Conservation (phyloP, 2,888 invertebrate genomes). For the Epinotia nisella region DNA sequence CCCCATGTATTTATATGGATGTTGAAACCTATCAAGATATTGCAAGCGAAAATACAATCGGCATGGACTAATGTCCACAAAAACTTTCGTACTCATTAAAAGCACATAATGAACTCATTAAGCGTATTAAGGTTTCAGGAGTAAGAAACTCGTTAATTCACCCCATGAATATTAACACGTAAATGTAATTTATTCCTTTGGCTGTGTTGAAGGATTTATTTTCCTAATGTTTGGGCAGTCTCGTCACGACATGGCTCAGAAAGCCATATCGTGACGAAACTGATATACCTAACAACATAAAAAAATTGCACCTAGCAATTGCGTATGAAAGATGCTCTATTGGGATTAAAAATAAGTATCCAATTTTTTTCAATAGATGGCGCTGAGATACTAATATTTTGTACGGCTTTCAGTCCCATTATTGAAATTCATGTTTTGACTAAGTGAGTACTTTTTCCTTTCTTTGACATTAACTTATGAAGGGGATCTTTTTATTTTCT, state of each 20-base stretch:
- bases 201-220: slow-evolving; percentile 34
- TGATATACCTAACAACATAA: neutral
- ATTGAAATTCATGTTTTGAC: too few relatives aligned
- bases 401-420: neutral
- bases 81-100: slow-evolving; percentile 30
- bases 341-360: too few relatives aligned
- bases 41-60: slow-evolving; percentile 8
- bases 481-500: too few relatives aligned
- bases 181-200: slow-evolving; percentile 35
- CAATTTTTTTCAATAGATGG: neutral
- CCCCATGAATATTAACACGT: slow-evolving; percentile 40
- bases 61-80: neutral
- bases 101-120: slow-evolving; percentile 36
- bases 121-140: slow-evolving; percentile 32
- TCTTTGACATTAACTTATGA: too few relatives aligned
- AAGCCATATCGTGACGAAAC: too few relatives aligned
- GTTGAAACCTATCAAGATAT: neutral
- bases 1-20: neutral
- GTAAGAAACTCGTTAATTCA: slow-evolving; percentile 38
- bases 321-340: too few relatives aligned
- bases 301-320: too few relatives aligned
- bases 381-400: neutral
- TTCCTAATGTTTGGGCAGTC: slow-evolving; percentile 33
- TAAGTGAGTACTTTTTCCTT: too few relatives aligned
- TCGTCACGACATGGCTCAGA: slow-evolving; percentile 25